Evolutionary conservation across 2,888 invertebrate genomes (phyloP).

Genomic region (Agrotis segetum): DNA sequence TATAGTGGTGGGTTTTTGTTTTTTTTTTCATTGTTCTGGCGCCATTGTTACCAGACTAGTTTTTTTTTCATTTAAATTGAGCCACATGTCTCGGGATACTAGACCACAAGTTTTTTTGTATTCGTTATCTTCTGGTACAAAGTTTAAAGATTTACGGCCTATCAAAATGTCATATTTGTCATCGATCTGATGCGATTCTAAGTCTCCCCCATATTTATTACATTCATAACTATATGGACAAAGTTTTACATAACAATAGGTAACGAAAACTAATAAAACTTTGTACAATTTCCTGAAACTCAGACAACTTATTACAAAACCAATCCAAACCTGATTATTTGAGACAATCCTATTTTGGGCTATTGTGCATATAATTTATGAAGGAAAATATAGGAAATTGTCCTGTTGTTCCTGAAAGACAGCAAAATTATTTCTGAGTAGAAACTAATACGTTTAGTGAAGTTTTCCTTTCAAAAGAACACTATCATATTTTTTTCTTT

Average conservation of each 20-base stretch:
- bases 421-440: too few species aligned
- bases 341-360: conserved; percentile 22
- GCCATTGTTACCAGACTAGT: not conserved
- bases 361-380: conserved; percentile 4
- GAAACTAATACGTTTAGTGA: too few species aligned
- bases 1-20: conserved; percentile 20
- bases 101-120: too few species aligned
- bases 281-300: conserved; percentile 48
- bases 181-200: too few species aligned
- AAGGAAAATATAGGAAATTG: not conserved
- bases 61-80: too few species aligned
- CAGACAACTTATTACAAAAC: conserved; percentile 26
- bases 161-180: too few species aligned
- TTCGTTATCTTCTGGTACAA: too few species aligned
- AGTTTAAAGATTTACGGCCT: too few species aligned
- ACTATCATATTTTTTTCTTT: not conserved
- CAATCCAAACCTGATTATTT: conserved; percentile 36
- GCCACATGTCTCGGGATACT: too few species aligned
- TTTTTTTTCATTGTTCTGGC: conserved; percentile 46
- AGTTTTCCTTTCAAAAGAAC: not conserved
- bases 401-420: too few species aligned
- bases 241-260: conserved; percentile 27
- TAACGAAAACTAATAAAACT: conserved; percentile 44
- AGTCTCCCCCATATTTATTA: too few species aligned
- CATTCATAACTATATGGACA: not conserved